A percentile compares a stretch with the other conserved stretches of the same genome.
Evolutionary conservation across 2,888 invertebrate species (phyloP).

Genomic region (Limnephilus rhombicus): DNA sequence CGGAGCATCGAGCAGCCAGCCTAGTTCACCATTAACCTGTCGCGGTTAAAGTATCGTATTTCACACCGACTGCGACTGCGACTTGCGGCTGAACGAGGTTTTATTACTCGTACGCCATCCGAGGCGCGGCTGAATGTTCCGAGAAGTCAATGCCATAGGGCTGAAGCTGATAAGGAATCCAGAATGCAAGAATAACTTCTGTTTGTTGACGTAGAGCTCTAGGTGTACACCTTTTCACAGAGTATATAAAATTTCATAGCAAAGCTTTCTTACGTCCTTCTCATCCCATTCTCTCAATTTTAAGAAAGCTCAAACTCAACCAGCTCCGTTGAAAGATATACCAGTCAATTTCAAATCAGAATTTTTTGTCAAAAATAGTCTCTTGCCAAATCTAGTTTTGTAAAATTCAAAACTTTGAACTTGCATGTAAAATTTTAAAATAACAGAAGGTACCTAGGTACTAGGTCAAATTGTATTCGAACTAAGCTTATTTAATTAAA

Average conservation of each 20-base stretch:
- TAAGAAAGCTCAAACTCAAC: too few species aligned
- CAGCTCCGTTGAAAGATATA: neutral
- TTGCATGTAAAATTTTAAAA: neutral
- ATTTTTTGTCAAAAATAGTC: too few species aligned
- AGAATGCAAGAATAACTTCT: neutral
- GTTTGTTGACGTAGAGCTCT: neutral
- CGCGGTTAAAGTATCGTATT: conserved; percentile 18
- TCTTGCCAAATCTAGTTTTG: neutral
- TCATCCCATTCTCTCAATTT: neutral
- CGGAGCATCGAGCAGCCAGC: neutral
- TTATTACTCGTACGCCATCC: neutral
- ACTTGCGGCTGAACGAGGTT: neutral
- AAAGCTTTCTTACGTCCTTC: neutral
- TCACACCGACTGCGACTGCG: conserved; percentile 9
- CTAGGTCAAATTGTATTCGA: neutral
- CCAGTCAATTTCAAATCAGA: neutral
- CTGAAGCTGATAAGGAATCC: neutral
- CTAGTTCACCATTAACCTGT: conserved; percentile 29
- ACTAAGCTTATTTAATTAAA: neutral
- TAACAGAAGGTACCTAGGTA: neutral
- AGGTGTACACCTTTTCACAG: neutral
- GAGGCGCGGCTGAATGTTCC: conserved; percentile 10
- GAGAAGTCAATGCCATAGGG: neutral
- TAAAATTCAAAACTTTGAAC: neutral
- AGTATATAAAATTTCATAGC: neutral